Conservation (phyloP, 2,888 invertebrate genomes). For the Thereva nobilitata region DNA sequence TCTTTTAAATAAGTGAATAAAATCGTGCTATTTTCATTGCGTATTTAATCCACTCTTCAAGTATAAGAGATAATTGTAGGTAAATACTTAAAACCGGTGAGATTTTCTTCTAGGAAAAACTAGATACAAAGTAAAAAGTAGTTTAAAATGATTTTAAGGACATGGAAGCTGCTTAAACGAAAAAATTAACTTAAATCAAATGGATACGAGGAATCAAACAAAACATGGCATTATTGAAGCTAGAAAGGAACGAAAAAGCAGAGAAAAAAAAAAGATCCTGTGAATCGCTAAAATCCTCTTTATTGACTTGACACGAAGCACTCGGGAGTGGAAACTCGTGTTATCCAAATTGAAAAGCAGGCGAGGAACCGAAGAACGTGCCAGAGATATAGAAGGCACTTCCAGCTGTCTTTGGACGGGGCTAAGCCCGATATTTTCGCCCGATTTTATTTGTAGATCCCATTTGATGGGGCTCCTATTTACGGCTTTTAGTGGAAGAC, state of each 20-base stretch:
- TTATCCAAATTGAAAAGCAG: constrained; percentile 41
- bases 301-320: constrained; percentile 42
- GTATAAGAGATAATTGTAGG: no score
- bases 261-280: constrained; percentile 31
- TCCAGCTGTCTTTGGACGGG: constrained; percentile 36
- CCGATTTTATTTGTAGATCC: constrained; percentile 40
- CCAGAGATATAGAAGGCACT: constrained; percentile 38
- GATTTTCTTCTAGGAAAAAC: no score
- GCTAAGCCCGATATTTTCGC: constrained; percentile 39
- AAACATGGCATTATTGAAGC: constrained; percentile 8
- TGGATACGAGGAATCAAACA: no score
- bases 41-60: no score
- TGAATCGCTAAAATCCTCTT: constrained; percentile 42
- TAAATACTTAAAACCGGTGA: no score
- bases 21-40: no score
- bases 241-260: constrained; percentile 3
- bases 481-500: constrained; percentile 1
- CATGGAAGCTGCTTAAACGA: no score
- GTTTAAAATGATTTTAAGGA: no score
- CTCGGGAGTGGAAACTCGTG: constrained; percentile 42
- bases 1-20: no score
- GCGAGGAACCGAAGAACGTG: constrained; percentile 36
- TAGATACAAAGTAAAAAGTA: no score
- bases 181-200: no score
- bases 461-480: constrained; percentile 35